A percentile compares a stretch with the other conserved stretches of the same genome.
These are phyloP conservation scores for Mamestra brassicae DNA, from an alignment of 2,888 invertebrate genomes.

Conservation along the genomic window DNA sequence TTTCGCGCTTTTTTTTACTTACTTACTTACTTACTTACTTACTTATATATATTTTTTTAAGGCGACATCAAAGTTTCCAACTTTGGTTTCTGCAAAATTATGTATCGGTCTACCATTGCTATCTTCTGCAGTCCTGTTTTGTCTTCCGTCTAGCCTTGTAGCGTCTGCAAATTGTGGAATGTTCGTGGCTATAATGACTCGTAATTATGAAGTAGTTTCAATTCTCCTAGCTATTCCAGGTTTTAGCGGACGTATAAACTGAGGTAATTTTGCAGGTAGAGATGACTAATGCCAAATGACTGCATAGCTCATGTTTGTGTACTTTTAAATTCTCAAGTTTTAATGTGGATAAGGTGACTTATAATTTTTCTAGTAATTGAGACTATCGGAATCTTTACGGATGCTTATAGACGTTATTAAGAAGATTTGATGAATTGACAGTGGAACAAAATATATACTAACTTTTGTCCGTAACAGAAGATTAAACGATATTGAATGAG, in stretches of 20 bases:
- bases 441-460: neutral
- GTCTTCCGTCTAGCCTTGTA: neutral
- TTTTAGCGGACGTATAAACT: constrained; percentile 44
- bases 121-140: neutral
- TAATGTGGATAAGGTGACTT: neutral
- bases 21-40: too few relatives aligned
- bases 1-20: too few relatives aligned
- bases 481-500: neutral
- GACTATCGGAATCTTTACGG: neutral
- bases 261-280: constrained; percentile 45
- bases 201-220: constrained; percentile 40
- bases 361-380: neutral
- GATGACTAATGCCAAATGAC: constrained; percentile 52
- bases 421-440: neutral
- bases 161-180: neutral
- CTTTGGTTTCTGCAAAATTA: neutral
- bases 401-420: neutral
- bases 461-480: neutral
- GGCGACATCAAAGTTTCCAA: neutral
- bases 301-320: neutral
- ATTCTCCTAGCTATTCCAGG: constrained; percentile 19
- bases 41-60: neutral
- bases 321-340: constrained; percentile 11
- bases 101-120: neutral
- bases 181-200: constrained; percentile 20